A percentile compares a stretch with the other conserved stretches of the same genome.
Evolutionary conservation across 2,888 invertebrate species (phyloP).

Genomic region (Cryptocephalus moraei): DNA sequence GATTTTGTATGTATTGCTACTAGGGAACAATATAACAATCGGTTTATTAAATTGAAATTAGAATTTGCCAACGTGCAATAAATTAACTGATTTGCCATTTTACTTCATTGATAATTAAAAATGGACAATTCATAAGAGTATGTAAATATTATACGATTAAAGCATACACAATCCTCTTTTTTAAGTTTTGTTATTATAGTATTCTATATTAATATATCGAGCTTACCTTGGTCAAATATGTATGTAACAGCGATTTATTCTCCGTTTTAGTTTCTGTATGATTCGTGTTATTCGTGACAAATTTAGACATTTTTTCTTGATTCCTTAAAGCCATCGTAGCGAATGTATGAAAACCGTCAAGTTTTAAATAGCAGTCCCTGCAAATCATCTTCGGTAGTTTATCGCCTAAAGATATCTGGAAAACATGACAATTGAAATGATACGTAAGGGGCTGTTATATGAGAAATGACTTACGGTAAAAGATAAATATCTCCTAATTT

Average conservation of each 20-base stretch:
- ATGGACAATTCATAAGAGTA: too few species aligned
- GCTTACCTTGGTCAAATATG: slow-evolving; percentile 44
- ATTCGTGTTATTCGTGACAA: slow-evolving; percentile 20
- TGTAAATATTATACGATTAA: too few species aligned
- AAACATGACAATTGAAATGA: slow-evolving; percentile 1
- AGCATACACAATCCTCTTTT: too few species aligned
- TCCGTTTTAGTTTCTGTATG: slow-evolving; percentile 33
- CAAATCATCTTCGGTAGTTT: slow-evolving; percentile 61
- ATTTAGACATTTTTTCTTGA: slow-evolving; percentile 47
- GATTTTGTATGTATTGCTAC: too few species aligned
- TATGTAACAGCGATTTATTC: slow-evolving; percentile 42
- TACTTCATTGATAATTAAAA: too few species aligned
- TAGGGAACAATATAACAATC: too few species aligned
- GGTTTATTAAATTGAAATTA: too few species aligned
- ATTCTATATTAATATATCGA: neutral
- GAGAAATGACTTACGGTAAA: slow-evolving; percentile 45
- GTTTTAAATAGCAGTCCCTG: slow-evolving; percentile 49
- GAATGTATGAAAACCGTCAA: slow-evolving; percentile 57
- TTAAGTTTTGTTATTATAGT: too few species aligned
- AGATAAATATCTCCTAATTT: slow-evolving; percentile 57
- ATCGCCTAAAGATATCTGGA: slow-evolving; percentile 55
- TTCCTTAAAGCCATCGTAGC: slow-evolving; percentile 54
- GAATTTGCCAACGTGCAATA: too few species aligned
- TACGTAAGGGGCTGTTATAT: neutral
- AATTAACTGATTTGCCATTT: too few species aligned